phyloP scores from a whole-genome alignment of 2,797 vertebrate species.

The Notoglanidium macrostoma region DNA sequence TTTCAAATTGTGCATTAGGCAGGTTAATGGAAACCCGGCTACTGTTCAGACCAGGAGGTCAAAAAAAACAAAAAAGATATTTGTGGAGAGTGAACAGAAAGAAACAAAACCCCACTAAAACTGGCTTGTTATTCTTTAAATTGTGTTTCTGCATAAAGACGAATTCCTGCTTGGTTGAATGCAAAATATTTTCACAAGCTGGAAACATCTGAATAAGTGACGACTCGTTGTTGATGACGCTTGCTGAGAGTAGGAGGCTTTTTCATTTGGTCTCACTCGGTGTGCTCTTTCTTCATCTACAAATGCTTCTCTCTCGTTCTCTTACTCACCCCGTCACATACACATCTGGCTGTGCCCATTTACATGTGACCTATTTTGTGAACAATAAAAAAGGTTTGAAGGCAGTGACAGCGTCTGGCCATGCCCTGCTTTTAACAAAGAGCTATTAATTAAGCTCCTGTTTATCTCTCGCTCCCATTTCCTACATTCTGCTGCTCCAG shows the following conservation, averaged over 20 bases:
- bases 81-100: background rate
- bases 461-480: constrained; percentile 71
- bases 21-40: no score
- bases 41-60: background rate
- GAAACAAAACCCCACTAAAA: background rate
- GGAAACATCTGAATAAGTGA: constrained; percentile 31
- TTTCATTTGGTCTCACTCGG: constrained; percentile 32
- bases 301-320: constrained; percentile 8
- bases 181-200: constrained; percentile 21
- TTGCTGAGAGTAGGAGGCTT: constrained; percentile 1
- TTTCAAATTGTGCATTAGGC: no score
- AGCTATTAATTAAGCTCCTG: constrained; percentile 74
- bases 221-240: constrained; percentile 24
- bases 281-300: constrained; percentile 23
- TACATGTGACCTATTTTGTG: constrained; percentile 66
- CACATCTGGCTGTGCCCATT: constrained; percentile 58
- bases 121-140: background rate
- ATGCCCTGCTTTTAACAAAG: constrained; percentile 71
- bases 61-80: constrained; percentile 12
- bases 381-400: constrained; percentile 47
- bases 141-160: constrained; percentile 5
- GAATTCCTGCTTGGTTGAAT: constrained; percentile 27
- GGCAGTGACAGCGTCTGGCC: constrained; percentile 60
- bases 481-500: constrained; percentile 59
- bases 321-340: constrained; percentile 47